Evolutionary conservation across 2,113 vertebrate species (phyloP), one percentile per base, ranked within the genome.

Genomic region (Acinonyx jubatus): DNA sequence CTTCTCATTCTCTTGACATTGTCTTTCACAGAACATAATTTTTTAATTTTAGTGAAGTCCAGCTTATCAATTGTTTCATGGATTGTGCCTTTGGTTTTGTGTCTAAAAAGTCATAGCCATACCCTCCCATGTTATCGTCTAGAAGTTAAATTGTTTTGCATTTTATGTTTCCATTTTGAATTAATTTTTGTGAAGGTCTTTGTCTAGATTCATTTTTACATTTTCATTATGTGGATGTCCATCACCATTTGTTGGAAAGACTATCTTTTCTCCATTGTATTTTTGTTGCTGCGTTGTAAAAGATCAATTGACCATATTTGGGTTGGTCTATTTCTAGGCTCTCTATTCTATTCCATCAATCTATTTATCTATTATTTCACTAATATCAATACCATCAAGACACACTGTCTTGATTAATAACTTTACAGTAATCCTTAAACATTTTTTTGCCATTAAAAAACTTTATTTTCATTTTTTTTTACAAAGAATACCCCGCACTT

Each of bases 401-500:
- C 11, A 55, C 13, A 25, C 13, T 69, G 4, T 71, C 66, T 74
- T 82, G 41, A 71, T 80, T 87, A 63, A 15, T 31, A 73, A 4
- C 19, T 73, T 65, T 71, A 87, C 9, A 15, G 3, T 41, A 76
- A 52, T 55, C 31, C 55, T 71, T 65, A 45, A 45, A 45, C 9
- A 45, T 0, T 45, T 93, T 95, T 93, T 80, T 45, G 5, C 7
- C 50, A 94, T 96, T 96, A 94, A 91, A 96, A 96, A 96, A 85
- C 31, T 27, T 94, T 91, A 97, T 80, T 65, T 76, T 45, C 45
- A 9, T 45, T 63, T 63, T 65, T 98, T 97, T 97, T 95, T 66
- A 98, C 76, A 98, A 97, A 97, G 79, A 82, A 88, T 94, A 94
- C 3, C 61, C 73, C 91, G 83, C 65, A 81, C 9, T 1, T 82